These are phyloP conservation scores for Tiliacea citrago DNA, from an alignment of 2,888 invertebrate species.

Conservation along the genomic window DNA sequence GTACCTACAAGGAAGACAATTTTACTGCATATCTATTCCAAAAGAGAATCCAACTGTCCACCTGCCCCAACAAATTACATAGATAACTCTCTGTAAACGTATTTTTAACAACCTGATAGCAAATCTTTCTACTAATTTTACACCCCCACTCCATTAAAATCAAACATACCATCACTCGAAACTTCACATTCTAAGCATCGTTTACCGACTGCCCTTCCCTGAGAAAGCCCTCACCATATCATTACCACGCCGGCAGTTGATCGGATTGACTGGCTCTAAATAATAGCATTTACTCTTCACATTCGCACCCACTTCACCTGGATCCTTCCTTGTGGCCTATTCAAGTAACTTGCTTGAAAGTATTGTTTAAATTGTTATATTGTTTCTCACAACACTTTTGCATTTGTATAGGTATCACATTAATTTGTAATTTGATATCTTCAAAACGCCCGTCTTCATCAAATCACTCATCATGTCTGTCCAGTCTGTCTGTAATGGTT, in stretches of 20 bases:
- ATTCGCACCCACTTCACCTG: constrained; percentile 49
- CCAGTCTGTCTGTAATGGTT: constrained; percentile 9
- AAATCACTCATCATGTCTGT: constrained; percentile 15
- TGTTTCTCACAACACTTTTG: neutral
- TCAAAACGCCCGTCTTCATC: constrained; percentile 11
- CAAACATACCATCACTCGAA: constrained; percentile 14
- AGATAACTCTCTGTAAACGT: neutral
- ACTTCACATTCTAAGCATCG: constrained; percentile 38
- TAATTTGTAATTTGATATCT: constrained; percentile 1
- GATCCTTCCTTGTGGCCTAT: constrained; percentile 53
- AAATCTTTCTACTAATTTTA: neutral
- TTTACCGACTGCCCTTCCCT: constrained; percentile 52
- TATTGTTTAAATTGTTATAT: neutral
- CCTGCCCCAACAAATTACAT: neutral
- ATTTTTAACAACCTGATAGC: neutral
- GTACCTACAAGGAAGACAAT: neutral
- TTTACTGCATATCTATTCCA: neutral
- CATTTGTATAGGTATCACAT: neutral
- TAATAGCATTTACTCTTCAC: constrained; percentile 61
- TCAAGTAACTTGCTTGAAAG: constrained; percentile 9
- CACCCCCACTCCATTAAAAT: constrained; percentile 14
- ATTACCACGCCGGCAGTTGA: constrained; percentile 72
- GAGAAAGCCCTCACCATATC: constrained; percentile 56
- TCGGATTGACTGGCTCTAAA: constrained; percentile 66
- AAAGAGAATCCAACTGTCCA: neutral